A percentile compares a stretch with the other conserved stretches of the same genome.
Evolutionary conservation across 2,113 vertebrate species (phyloP).

Genomic region (Isurus oxyrinchus): DNA sequence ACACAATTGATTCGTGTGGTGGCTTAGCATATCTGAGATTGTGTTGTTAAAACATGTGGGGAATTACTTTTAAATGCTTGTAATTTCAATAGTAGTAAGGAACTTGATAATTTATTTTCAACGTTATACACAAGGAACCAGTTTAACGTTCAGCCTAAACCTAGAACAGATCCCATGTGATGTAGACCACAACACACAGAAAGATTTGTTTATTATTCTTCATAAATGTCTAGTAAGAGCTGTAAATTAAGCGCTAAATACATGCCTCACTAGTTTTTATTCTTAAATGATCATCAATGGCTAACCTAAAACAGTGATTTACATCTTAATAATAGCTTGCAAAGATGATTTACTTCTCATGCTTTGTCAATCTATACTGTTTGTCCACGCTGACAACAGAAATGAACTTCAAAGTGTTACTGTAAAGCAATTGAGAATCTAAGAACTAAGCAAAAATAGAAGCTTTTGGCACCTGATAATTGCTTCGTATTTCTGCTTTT

Average conservation of each 20-base stretch:
- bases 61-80: neutral
- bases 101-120: constrained; percentile 30
- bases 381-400: neutral
- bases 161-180: neutral
- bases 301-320: constrained; percentile 19
- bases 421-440: neutral
- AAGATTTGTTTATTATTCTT: constrained; percentile 32
- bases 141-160: neutral
- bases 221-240: constrained; percentile 19
- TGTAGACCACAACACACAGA: neutral
- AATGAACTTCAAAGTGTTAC: neutral
- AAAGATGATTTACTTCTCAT: constrained; percentile 13
- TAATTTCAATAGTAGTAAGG: constrained; percentile 26
- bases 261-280: constrained; percentile 29
- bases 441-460: neutral
- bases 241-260: constrained; percentile 34
- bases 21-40: neutral
- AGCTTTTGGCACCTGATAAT: neutral
- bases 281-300: constrained; percentile 12
- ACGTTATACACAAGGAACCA: constrained; percentile 21
- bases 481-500: neutral
- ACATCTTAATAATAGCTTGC: constrained; percentile 32
- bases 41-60: neutral
- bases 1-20: neutral
- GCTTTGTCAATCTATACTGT: neutral